phyloP scores from a whole-genome alignment of 2,797 vertebrate genomes.

The Netta rufina region DNA sequence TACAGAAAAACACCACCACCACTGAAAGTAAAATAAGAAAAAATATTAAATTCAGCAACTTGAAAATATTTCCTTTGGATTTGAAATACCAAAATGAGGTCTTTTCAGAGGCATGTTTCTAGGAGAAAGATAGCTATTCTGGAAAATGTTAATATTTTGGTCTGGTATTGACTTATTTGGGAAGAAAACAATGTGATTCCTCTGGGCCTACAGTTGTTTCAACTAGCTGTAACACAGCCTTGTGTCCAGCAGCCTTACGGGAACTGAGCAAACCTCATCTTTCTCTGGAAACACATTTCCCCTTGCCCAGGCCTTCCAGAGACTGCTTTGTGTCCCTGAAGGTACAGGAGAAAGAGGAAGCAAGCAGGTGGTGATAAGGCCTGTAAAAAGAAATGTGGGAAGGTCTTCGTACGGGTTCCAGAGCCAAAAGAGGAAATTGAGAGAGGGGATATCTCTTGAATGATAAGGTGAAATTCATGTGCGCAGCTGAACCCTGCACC shows the following conservation, averaged over 20 bases:
- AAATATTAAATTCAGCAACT: slow-evolving; percentile 4
- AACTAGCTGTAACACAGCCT: accelerated
- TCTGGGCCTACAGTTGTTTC: not conserved
- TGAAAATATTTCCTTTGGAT: slow-evolving; percentile 59
- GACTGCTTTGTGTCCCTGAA: not conserved
- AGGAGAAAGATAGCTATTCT: not conserved
- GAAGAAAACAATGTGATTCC: not conserved
- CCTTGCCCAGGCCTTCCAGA: not conserved
- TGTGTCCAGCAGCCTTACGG: not conserved
- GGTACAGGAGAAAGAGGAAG: not conserved
- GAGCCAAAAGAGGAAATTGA: not conserved
- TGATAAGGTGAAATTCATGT: not conserved
- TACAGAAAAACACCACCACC: not conserved
- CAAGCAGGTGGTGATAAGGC: not conserved
- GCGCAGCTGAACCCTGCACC: not conserved
- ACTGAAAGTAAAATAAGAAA: not conserved
- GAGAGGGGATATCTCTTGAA: not conserved
- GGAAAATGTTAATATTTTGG: slow-evolving; percentile 3
- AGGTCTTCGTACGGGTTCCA: not conserved
- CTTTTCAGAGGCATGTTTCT: not conserved
- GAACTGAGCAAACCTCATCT: not conserved
- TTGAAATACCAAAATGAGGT: not conserved
- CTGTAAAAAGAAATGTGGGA: not conserved
- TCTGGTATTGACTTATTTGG: not conserved
- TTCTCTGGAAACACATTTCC: not conserved